Evolutionary conservation across 2,797 vertebrate genomes (phyloP).

Genomic region (Hybognathus amarus): DNA sequence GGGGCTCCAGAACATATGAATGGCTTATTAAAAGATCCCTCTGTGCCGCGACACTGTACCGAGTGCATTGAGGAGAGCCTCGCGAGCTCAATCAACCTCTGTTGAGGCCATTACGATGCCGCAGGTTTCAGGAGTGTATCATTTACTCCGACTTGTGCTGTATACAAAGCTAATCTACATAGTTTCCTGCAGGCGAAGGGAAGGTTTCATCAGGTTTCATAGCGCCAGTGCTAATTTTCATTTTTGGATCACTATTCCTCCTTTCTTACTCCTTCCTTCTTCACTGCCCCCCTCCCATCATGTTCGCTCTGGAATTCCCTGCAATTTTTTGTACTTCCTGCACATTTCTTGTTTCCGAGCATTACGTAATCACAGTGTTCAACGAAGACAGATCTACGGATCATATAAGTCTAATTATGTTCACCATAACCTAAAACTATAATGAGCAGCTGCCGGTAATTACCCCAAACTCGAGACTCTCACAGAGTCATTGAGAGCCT

Average conservation of each 20-base stretch:
- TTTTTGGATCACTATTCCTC: not conserved
- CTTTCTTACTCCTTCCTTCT: not conserved
- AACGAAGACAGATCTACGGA: not conserved
- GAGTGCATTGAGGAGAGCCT: constrained; percentile 30
- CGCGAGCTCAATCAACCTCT: constrained; percentile 34
- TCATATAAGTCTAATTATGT: constrained; percentile 18
- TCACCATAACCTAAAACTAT: constrained; percentile 31
- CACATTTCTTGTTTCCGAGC: not conserved
- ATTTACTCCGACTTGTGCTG: constrained; percentile 16
- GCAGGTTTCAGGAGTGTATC: constrained; percentile 18
- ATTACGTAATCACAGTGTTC: constrained; percentile 18
- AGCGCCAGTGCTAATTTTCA: not conserved
- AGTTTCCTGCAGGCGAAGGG: not conserved
- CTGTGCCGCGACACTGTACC: constrained; percentile 17
- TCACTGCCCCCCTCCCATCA: not conserved
- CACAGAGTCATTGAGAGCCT: constrained; percentile 17
- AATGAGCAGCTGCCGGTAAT: constrained; percentile 25
- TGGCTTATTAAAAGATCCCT: constrained; percentile 44
- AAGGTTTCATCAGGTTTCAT: not conserved
- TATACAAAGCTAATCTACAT: constrained; percentile 33
- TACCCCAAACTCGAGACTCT: constrained; percentile 4
- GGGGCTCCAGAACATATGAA: constrained; percentile 20
- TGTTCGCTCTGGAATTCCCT: not conserved
- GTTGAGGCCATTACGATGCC: constrained; percentile 34
- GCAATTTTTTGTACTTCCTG: not conserved